A percentile compares a stretch with the other conserved stretches of the same genome.
These are phyloP conservation scores for Drosophila sechellia DNA, from an alignment of 1,140 invertebrate genomes.

Conservation along the genomic window DNA sequence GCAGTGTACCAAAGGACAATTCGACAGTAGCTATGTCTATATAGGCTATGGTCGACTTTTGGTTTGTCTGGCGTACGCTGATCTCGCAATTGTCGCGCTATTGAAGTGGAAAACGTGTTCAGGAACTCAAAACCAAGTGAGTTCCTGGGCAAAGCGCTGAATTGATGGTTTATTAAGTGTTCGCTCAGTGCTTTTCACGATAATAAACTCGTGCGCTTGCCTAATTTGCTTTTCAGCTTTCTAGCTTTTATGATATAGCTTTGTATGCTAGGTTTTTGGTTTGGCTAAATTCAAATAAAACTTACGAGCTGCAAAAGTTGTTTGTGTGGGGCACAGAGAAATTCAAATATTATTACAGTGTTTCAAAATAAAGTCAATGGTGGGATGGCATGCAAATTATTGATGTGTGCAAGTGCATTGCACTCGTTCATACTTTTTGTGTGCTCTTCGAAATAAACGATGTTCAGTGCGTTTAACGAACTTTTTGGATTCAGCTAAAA, in stretches of 20 bases:
- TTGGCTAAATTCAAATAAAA: constrained; percentile 67
- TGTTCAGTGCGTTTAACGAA: constrained; percentile 75
- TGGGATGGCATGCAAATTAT: constrained; percentile 36
- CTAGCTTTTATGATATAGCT: constrained; percentile 6
- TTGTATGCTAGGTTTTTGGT: constrained; percentile 26
- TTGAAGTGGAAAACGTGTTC: constrained; percentile 30
- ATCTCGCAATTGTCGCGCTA: constrained; percentile 37
- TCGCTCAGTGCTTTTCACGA: constrained; percentile 81
- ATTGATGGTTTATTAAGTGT: constrained; percentile 75
- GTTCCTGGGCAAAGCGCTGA: constrained; percentile 55
- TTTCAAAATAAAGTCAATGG: constrained; percentile 52
- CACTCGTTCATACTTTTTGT: constrained; percentile 27
- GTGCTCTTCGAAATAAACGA: constrained; percentile 16
- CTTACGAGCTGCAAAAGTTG: constrained; percentile 70
- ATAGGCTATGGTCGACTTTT: constrained; percentile 50
- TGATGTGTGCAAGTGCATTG: constrained; percentile 51
- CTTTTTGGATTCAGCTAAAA: constrained; percentile 40
- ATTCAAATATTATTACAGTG: constrained; percentile 55
- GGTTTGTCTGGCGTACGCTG: constrained; percentile 63
- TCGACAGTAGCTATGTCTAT: constrained; percentile 25
- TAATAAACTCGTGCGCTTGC: constrained; percentile 78
- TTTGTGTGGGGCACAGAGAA: constrained; percentile 51
- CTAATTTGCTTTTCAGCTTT: constrained; percentile 14
- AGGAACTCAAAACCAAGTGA: constrained; percentile 33
- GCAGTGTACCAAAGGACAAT: constrained; percentile 50